Evolutionary conservation across 2,888 invertebrate species (phyloP), one percentile per base, ranked within the genome.

Genomic region (Temnothorax rugatulus): DNA sequence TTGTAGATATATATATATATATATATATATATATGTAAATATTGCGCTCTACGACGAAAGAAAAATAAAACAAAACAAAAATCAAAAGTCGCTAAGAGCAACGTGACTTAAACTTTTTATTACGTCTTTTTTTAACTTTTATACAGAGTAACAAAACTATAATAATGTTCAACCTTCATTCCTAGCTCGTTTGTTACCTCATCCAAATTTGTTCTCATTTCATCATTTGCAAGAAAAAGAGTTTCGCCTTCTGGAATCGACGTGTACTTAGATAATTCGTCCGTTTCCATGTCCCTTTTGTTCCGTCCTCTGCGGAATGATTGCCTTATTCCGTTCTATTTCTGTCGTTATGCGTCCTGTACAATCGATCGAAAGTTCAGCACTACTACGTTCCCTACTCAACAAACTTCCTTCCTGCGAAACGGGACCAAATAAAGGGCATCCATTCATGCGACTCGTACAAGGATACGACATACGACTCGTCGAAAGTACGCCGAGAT

Each of bases 331-430:
- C 69, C 77, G 54, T 77, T 77, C 77, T 77, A 77, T 77, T 77
- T 77, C 77, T 77, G 68, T 77, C 77, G 52, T 69, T 69, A 34
- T 41, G 47, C 61, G 61, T 54, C 66, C 50, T 54, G 57, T 68
- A 79, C 57, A 81, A 83, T 79, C 76, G 76, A 77, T 77, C 77
- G 69, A 68, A 77, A 77, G 77, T 77, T 77, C 52, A 41, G 18
- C 52, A 29, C 52, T 75, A 73, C 25, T 41, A 29, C 29, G 29
- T 29, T 29, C 29, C 29, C 29, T 29, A 44, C 76, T 73, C 77
- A 38, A 73, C 59, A 44, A 57, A 47, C 38, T 81, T 81, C 81
- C 81, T 75, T 75, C 59, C 38, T 44, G 34, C 47, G 25, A 77
- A 77, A 68, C 15, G 18, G 25, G 63, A 59, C 29, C 61, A 44